Conservation (phyloP, 2,113 vertebrate species). For the Cyphomyrus discorhynchus region DNA sequence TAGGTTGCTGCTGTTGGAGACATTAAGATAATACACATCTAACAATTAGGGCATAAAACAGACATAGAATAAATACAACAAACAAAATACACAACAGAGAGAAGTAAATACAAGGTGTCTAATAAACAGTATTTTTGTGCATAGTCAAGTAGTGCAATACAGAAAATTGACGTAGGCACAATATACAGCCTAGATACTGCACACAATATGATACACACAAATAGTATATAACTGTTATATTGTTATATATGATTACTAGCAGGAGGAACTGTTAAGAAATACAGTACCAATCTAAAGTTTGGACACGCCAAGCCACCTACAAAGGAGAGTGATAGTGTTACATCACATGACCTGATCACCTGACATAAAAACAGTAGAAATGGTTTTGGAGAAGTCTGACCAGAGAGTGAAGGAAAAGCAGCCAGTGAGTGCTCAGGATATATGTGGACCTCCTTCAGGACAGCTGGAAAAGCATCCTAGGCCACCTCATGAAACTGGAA, state of each 20-base stretch:
- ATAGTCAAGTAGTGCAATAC: not conserved
- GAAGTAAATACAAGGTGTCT: not conserved
- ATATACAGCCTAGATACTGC: too few species aligned
- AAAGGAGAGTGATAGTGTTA: not conserved
- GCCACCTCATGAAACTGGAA: too few species aligned
- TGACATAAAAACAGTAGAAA: not conserved
- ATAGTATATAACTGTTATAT: not conserved
- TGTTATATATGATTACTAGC: not conserved
- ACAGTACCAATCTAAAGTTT: not conserved
- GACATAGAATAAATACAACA: too few species aligned
- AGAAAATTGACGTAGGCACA: not conserved
- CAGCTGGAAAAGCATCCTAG: not conserved
- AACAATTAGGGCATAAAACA: too few species aligned
- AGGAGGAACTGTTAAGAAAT: not conserved
- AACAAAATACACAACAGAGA: not conserved
- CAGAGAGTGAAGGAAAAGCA: not conserved
- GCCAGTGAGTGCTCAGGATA: not conserved
- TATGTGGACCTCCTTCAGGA: not conserved
- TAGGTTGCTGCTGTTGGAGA: not conserved
- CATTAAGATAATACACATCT: not conserved
- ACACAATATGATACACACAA: not conserved
- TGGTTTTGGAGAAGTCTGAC: too few species aligned
- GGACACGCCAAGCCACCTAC: not conserved
- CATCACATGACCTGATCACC: not conserved
- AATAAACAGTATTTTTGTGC: not conserved